Conservation (phyloP, 2,888 invertebrate species). For the Fragum fragum region DNA sequence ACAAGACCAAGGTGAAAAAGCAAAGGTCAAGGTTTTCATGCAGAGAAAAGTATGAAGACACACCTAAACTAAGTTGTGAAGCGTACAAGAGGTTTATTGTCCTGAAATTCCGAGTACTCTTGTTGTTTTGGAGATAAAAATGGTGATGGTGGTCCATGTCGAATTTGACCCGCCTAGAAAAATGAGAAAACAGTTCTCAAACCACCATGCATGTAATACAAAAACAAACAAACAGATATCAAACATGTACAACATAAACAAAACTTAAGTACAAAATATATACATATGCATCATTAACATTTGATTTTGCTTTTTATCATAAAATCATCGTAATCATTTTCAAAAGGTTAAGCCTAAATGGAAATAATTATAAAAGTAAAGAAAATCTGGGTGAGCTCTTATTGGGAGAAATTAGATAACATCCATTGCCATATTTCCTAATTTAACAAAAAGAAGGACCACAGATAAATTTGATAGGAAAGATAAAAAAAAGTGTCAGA, state of each 20-base stretch:
- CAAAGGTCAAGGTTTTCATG: slow-evolving; percentile 19
- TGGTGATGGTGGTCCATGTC: slow-evolving; percentile 80
- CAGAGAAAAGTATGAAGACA: slow-evolving; percentile 34
- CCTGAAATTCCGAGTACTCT: slow-evolving; percentile 77
- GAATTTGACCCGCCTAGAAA: slow-evolving; percentile 82
- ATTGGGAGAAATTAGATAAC: too few species aligned
- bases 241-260: not conserved
- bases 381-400: too few species aligned
- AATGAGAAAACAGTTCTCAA: slow-evolving; percentile 45
- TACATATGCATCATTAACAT: too few species aligned
- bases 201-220: slow-evolving; percentile 31
- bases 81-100: slow-evolving; percentile 73
- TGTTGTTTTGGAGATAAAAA: slow-evolving; percentile 83
- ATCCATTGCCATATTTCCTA: too few species aligned
- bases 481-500: too few species aligned
- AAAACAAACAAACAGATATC: slow-evolving; percentile 6
- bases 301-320: too few species aligned
- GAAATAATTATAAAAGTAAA: too few species aligned
- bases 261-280: too few species aligned
- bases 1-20: not conserved
- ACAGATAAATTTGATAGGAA: too few species aligned
- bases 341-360: too few species aligned
- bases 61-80: slow-evolving; percentile 74
- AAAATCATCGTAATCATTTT: too few species aligned
- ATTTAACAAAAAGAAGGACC: too few species aligned